Percentiles rank a stretch among this genome's conserved stretches.
Conservation (phyloP, 1,140 invertebrate species). For the Onthophagus taurus region DNA sequence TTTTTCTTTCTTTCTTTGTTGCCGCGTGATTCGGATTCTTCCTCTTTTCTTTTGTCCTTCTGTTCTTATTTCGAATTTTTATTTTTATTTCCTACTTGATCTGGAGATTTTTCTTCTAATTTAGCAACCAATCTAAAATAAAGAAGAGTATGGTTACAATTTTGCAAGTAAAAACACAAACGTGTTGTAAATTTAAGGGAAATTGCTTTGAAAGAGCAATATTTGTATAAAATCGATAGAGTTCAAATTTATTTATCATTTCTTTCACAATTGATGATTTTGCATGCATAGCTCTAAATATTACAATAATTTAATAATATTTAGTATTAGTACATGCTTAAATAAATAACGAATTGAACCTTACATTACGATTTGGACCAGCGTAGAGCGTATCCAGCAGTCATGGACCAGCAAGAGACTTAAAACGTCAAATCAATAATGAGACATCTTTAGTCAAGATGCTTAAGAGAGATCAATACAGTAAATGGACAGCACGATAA, state of each 20-base stretch:
- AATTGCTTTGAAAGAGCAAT: not conserved
- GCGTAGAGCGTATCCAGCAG: no score
- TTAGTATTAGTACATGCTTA: conserved; percentile 35
- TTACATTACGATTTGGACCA: no score
- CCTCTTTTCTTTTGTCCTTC: no score
- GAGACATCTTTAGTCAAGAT: no score
- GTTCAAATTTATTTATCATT: conserved; percentile 9
- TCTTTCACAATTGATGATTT: conserved; percentile 17
- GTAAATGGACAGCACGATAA: no score
- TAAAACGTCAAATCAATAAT: no score
- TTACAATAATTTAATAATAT: conserved; percentile 17
- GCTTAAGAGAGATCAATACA: no score
- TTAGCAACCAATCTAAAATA: conserved; percentile 65
- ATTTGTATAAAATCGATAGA: conserved; percentile 3
- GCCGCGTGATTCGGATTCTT: no score
- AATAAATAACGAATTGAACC: no score
- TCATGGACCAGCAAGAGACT: no score
- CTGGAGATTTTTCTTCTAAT: conserved; percentile 67
- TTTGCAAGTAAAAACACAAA: not conserved
- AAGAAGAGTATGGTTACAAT: conserved; percentile 18
- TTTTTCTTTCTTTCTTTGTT: no score
- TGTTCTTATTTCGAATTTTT: no score
- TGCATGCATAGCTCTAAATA: conserved; percentile 32
- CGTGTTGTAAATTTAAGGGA: not conserved
- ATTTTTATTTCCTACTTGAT: conserved; percentile 80